Evolutionary conservation across 2,888 invertebrate genomes (phyloP).

Genomic region (Suillia variegata): DNA sequence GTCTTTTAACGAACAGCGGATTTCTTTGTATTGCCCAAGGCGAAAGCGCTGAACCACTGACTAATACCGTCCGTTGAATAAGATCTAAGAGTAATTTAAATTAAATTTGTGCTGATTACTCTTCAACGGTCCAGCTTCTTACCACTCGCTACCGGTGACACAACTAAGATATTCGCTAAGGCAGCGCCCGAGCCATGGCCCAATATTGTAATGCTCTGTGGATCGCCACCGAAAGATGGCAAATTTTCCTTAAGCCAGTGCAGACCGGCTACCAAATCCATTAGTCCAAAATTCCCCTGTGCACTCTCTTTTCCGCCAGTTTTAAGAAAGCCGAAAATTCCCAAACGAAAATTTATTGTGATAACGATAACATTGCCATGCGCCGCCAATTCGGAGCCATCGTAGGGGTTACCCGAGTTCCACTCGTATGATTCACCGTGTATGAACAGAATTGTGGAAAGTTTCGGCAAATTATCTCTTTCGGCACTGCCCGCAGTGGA

Average conservation of each 20-base stretch:
- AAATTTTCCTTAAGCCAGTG: conserved; percentile 97
- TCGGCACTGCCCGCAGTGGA: conserved; percentile 25
- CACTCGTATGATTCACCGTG: conserved; percentile 97
- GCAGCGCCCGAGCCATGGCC: conserved; percentile 98
- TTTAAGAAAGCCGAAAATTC: conserved; percentile 87
- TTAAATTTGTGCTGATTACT: not conserved
- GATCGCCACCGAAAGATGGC: conserved; percentile 93
- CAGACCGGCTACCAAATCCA: conserved; percentile 92
- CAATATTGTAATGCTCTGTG: conserved; percentile 88
- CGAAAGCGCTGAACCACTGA: conserved; percentile 88
- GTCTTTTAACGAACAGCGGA: conserved; percentile 79
- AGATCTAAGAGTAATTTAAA: conserved; percentile 80
- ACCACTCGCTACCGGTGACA: conserved; percentile 96
- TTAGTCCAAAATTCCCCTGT: conserved; percentile 89
- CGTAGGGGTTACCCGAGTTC: conserved; percentile 97
- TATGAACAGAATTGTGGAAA: conserved; percentile 86
- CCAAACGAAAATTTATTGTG: conserved; percentile 89
- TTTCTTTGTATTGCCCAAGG: conserved; percentile 91
- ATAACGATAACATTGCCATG: conserved; percentile 88
- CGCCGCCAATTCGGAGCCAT: conserved; percentile 93
- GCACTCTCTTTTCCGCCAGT: conserved; percentile 87
- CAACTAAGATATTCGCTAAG: conserved; percentile 92
- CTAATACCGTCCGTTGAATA: conserved; percentile 82
- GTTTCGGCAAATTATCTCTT: conserved; percentile 32
- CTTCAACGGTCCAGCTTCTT: no score